Base-by-base conservation (phyloP, 2,797 vertebrate genomes). In the Pitangus sulphuratus region DNA sequence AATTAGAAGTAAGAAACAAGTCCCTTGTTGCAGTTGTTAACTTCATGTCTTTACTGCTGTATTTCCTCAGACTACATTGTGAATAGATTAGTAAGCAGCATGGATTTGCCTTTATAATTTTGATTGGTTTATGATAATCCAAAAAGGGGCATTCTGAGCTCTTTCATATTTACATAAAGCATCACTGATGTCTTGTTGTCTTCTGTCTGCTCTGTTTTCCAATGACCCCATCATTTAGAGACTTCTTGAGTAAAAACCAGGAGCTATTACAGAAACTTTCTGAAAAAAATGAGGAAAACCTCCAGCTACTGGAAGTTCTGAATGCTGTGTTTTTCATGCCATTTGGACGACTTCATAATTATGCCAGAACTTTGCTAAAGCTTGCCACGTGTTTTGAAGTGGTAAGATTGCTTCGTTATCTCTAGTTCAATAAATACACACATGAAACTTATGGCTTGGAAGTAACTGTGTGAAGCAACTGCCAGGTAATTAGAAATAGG, bases 331-430 rank as follows among this genome's bases (percentile, higher is more conserved):
- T 99, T 97, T 99, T 99, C 97, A 98, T 99, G 93, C 99, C 99
- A 1, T 90, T 98, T 12, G 98, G 97, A 84, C 98, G 99, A 93
- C 98, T 99, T 66, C 98, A 99, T 58, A 98, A 99, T 81, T 99
- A 99, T 30, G 97, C 98, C 40, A 98, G 99, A 69, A 97, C 99
- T 94, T 98, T 99, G 93, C 98, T 99, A 47, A 99, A 99, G 95
- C 98, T 99, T 95, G 98, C 98, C 81, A 98, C 99, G 1, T 99
- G 99, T 97, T 99, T 99, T 87, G 99, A 99, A 98, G 98, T 99
- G 98, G 99, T 99, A 97, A 80, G 98, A 50, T 86, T n/a, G 40
- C 42, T 93, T 68, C 61, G 54, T 64, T 89, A 33, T 64, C 54
- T 95, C 0, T 81, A 45, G 56, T 74, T 86, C 65, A 60, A 19